These are phyloP conservation scores for Caerostris extrusa DNA, from an alignment of 1,140 invertebrate species.

Conservation along the genomic window DNA sequence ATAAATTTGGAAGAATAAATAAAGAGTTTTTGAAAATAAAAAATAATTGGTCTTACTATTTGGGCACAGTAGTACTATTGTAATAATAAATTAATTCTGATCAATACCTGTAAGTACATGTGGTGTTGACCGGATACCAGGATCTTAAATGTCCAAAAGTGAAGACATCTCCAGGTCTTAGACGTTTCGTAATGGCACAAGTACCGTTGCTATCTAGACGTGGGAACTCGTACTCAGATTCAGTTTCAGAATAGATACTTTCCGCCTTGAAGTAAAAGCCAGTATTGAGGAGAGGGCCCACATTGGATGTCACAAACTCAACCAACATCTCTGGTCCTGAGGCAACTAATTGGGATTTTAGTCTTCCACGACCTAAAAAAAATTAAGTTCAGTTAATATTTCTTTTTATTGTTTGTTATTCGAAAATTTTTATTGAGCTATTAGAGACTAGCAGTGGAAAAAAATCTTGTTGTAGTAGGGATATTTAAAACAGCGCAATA, in stretches of 20 bases:
- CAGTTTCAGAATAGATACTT: constrained; percentile 43
- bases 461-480: no score
- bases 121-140: constrained; percentile 79
- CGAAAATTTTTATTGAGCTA: no score
- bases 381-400: neutral
- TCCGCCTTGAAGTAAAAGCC: constrained; percentile 79
- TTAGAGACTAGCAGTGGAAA: no score
- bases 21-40: no score
- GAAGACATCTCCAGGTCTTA: constrained; percentile 45
- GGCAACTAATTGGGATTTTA: constrained; percentile 94
- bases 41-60: no score
- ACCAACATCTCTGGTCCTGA: constrained; percentile 94
- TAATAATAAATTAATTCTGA: neutral
- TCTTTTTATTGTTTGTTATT: no score
- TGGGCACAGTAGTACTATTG: no score
- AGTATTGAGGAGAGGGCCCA: constrained; percentile 81
- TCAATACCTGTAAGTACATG: constrained; percentile 77
- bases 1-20: no score
- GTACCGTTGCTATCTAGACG: constrained; percentile 43
- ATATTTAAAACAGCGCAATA: no score
- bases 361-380: constrained; percentile 90
- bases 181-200: constrained; percentile 77
- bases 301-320: constrained; percentile 94
- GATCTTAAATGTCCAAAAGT: constrained; percentile 78
- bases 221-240: constrained; percentile 64